Evolutionary conservation across 1,140 invertebrate species (phyloP).

Genomic region (Drosophila subobscura): DNA sequence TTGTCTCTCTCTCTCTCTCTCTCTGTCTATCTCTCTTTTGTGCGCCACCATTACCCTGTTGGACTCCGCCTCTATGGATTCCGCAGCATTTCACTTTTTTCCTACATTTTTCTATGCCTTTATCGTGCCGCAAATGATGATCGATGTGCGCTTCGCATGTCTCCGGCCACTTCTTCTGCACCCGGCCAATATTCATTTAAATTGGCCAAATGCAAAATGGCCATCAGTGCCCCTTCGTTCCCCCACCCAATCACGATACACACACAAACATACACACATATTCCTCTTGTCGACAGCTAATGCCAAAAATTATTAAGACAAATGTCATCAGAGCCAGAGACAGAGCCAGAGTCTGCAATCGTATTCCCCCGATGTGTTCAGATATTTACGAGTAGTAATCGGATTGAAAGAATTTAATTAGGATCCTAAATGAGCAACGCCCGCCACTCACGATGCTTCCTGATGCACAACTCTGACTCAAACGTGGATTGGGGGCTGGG

Average conservation of each 20-base stretch:
- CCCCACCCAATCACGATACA: no score
- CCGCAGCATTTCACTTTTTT: conserved; percentile 61
- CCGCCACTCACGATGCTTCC: conserved; percentile 48
- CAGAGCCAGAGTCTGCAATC: no score
- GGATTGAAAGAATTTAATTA: conserved; percentile 66
- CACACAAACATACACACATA: no score
- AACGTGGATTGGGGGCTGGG: background rate
- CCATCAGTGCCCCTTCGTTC: conserved; percentile 12
- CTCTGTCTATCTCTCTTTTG: conserved; percentile 56
- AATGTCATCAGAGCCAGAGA: conserved; percentile 43
- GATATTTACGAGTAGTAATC: no score
- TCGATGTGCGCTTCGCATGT: conserved; percentile 77
- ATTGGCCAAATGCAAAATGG: conserved; percentile 71
- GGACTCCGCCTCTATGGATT: conserved; percentile 8
- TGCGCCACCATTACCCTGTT: conserved; percentile 1
- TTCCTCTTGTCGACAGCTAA: conserved; percentile 40
- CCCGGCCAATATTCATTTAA: conserved; percentile 59
- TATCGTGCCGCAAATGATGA: conserved; percentile 78
- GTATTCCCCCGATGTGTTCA: no score
- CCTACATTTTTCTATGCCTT: conserved; percentile 4
- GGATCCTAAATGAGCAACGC: conserved; percentile 57
- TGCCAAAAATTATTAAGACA: conserved; percentile 77
- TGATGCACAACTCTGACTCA: conserved; percentile 12
- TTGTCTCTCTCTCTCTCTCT: background rate
- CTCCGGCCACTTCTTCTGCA: conserved; percentile 32